Evolutionary conservation across 2,797 vertebrate species (phyloP).

Genomic region (Xenentodon cancila): DNA sequence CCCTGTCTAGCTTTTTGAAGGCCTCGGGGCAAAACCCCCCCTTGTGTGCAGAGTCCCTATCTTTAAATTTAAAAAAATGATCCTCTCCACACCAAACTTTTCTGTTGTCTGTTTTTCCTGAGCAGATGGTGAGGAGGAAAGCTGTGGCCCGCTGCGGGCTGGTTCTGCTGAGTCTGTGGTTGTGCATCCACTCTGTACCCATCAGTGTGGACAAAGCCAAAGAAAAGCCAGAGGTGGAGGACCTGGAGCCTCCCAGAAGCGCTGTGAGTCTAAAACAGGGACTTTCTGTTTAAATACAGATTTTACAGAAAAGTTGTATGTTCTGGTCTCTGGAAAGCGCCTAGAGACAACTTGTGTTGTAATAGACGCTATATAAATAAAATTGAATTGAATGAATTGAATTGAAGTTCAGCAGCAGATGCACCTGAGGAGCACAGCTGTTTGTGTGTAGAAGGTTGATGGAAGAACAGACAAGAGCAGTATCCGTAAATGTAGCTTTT

Average conservation of each 20-base stretch:
- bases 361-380: too few species aligned
- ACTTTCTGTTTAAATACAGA: conserved; percentile 1
- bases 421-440: neutral
- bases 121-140: conserved; percentile 82
- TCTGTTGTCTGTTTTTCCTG: conserved; percentile 3
- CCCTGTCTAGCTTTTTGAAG: too few species aligned
- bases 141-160: conserved; percentile 51
- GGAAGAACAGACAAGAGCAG: conserved; percentile 15
- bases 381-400: too few species aligned
- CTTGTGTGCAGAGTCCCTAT: too few species aligned
- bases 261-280: conserved; percentile 80
- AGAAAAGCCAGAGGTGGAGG: conserved; percentile 73
- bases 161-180: conserved; percentile 74
- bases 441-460: conserved; percentile 5
- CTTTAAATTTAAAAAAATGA: too few species aligned
- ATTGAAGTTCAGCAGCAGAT: neutral
- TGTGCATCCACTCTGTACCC: conserved; percentile 86
- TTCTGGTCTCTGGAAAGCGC: too few species aligned
- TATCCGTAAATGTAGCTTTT: neutral
- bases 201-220: conserved; percentile 90
- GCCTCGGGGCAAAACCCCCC: too few species aligned
- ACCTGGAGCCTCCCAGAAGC: conserved; percentile 81
- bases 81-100: neutral
- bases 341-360: too few species aligned
- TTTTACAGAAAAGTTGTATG: too few species aligned